Evolutionary conservation across 2,113 vertebrate genomes (phyloP).

Genomic region (Pollachius pollachius): DNA sequence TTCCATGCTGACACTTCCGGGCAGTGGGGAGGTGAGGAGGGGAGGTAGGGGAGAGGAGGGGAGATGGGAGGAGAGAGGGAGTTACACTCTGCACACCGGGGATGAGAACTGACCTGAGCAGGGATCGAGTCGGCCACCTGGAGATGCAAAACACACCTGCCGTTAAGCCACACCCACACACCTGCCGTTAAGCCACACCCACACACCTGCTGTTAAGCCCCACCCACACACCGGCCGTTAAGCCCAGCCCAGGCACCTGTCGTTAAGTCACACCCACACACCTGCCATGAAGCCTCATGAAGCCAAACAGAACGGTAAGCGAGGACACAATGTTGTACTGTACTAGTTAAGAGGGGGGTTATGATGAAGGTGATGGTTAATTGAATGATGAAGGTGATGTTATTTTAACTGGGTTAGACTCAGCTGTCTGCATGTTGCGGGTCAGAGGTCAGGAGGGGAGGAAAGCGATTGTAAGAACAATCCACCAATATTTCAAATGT

Average conservation of each 20-base stretch:
- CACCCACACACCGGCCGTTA: no score
- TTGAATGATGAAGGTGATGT: no score
- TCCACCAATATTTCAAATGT: no score
- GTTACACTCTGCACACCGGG: not conserved
- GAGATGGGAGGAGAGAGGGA: conserved; percentile 4
- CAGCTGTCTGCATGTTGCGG: no score
- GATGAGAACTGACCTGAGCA: conserved; percentile 72
- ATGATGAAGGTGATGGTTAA: no score
- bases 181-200: conserved; percentile 1
- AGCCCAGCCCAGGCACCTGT: conserved; percentile 32
- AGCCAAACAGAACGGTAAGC: no score
- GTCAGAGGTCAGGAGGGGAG: no score
- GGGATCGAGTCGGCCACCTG: conserved; percentile 78
- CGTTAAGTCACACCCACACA: conserved; percentile 56
- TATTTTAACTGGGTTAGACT: no score
- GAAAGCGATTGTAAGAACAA: no score
- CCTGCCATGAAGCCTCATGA: not conserved
- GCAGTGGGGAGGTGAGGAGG: conserved; percentile 12
- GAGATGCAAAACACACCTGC: conserved; percentile 70
- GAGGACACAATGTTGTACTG: no score
- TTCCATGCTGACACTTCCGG: conserved; percentile 5
- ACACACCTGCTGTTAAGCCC: no score
- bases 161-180: conserved; percentile 56
- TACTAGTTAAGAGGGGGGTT: no score
- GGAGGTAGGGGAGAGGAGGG: not conserved